Evolutionary conservation across 30 jellyfish, hydroid and myxozoan species (phyloP), one percentile per base, ranked within the genome.

Genomic region (Turritopsis rubra): DNA sequence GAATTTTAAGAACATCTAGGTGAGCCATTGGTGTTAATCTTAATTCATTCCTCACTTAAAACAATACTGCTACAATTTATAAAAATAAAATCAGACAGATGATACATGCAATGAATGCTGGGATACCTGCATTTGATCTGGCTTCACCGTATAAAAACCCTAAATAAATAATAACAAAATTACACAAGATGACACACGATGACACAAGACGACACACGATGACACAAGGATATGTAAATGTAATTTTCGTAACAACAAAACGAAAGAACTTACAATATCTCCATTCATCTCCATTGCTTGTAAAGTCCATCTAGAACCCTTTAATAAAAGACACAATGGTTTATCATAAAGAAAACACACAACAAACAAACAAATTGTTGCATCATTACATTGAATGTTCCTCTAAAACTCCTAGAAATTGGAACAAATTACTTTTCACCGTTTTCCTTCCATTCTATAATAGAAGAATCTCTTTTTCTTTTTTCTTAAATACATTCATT

Each of bases 231-330:
- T 22, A 68, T 68, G 77, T 3, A 3, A 3, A 3, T 13, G 13
- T 13, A 13, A 3, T 13, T 41, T 41, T 13, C 5, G 25, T 30
- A 4, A 1, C 87, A 80, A 29, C 30, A 73, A 71, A 28, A 28
- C 23, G n/a, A 5, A 81, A 27, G 28, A 72, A 73, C 99, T 53
- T 85, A 95, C 99, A 60, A 95, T 83, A 65, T 95, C 96, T 18
- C 99, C 99, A 79, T 95, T 95, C 99, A 95, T 91, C 75, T 95
- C 99, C 94, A 95, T 95, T 24, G 99, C 99, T 88, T 95, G 99
- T 75, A 95, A 75, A 8, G 98, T 91, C 99, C 99, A 94, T 52
- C 99, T 79, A 29, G 97, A 88, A 8, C 99, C 99, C 99, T 94
- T 31, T 0, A 24, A 41, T 29, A 18, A 31, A 17, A 72, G 1